These are phyloP conservation scores for Myopa tessellatipennis DNA, from an alignment of 2,888 invertebrate genomes.

Conservation along the genomic window DNA sequence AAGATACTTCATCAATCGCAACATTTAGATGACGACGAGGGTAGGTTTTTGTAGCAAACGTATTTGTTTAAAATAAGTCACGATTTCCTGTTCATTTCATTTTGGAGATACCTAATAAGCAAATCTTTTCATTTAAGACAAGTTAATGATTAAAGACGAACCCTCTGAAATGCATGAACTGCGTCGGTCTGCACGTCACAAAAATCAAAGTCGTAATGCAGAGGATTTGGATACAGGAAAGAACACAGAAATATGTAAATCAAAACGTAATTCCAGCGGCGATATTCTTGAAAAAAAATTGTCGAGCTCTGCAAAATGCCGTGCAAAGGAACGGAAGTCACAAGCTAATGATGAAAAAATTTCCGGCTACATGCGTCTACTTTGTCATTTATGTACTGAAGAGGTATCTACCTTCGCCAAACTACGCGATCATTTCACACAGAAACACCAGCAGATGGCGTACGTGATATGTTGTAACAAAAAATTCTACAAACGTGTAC, in stretches of 20 bases:
- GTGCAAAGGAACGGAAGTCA: slow-evolving; percentile 18
- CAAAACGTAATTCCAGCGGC: slow-evolving; percentile 43
- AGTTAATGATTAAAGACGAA: slow-evolving; percentile 23
- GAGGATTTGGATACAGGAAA: neutral
- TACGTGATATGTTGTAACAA: slow-evolving; percentile 65
- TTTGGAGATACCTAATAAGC: neutral
- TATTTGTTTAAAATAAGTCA: neutral
- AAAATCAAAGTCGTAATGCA: neutral
- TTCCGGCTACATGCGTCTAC: slow-evolving; percentile 59
- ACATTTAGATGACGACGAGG: slow-evolving; percentile 19
- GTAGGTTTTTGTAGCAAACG: neutral
- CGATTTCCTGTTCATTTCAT: neutral
- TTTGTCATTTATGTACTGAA: slow-evolving; percentile 58
- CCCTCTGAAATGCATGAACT: neutral
- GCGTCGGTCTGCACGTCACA: slow-evolving; percentile 22
- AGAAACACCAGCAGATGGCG: slow-evolving; percentile 59
- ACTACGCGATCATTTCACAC: slow-evolving; percentile 59
- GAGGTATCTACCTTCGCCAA: slow-evolving; percentile 55
- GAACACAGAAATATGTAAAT: neutral
- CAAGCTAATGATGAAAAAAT: slow-evolving; percentile 60
- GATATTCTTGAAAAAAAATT: neutral
- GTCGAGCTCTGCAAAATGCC: slow-evolving; percentile 24
- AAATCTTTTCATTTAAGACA: slow-evolving; percentile 2
- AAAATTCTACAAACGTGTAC: slow-evolving; percentile 63
- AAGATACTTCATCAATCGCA: slow-evolving; percentile 16